A percentile compares a stretch with the other conserved stretches of the same genome.
phyloP scores from a whole-genome alignment of 2,797 vertebrate species.

The Okamejei kenojei region DNA sequence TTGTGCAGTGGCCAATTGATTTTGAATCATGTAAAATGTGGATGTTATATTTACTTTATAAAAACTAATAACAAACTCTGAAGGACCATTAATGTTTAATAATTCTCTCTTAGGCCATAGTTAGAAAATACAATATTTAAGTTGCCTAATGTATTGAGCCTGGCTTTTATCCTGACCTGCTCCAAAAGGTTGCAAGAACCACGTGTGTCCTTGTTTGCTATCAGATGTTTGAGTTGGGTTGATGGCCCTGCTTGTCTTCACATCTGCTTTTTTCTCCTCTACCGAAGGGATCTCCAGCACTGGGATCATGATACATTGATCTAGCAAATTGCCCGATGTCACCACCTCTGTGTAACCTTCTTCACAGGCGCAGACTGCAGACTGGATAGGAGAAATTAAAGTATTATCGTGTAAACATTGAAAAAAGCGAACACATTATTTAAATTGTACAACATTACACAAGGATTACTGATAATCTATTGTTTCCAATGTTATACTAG shows the following conservation, averaged over 20 bases:
- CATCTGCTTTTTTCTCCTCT: conserved; percentile 77
- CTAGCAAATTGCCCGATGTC: conserved; percentile 74
- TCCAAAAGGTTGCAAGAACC: conserved; percentile 95
- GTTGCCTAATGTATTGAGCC: background rate
- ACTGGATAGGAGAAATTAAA: conserved; percentile 58
- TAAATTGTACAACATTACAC: background rate
- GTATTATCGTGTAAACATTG: background rate
- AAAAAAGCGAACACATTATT: background rate
- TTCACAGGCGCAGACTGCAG: conserved; percentile 75
- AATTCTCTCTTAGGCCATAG: background rate
- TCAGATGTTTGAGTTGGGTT: conserved; percentile 77
- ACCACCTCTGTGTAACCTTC: conserved; percentile 89
- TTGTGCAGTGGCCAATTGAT: background rate
- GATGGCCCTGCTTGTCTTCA: conserved; percentile 88
- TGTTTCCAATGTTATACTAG: background rate
- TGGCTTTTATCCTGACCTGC: conserved; percentile 62
- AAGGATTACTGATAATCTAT: no score
- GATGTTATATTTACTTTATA: background rate
- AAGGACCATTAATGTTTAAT: background rate
- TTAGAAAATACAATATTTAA: background rate
- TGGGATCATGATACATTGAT: conserved; percentile 85
- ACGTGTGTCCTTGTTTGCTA: conserved; percentile 76
- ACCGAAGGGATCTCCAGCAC: conserved; percentile 83
- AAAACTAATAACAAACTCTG: background rate
- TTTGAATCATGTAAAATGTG: background rate